These are phyloP conservation scores for Leptobrachium leishanense DNA, from an alignment of 2,113 vertebrate species.

Conservation along the genomic window DNA sequence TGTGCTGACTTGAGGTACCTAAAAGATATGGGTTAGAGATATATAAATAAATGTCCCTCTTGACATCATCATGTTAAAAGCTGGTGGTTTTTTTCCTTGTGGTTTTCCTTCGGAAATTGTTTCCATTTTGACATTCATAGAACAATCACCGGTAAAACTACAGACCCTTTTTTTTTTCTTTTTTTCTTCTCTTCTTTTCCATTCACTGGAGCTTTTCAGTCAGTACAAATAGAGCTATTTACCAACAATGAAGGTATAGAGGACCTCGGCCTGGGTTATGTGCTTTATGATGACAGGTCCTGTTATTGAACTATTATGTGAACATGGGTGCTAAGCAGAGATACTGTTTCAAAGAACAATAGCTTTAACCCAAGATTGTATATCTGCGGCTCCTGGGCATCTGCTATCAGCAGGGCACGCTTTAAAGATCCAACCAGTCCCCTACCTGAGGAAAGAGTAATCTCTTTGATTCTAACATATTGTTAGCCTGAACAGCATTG, in stretches of 20 bases:
- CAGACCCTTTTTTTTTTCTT: slow-evolving; percentile 48
- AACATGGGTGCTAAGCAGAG: slow-evolving; percentile 61
- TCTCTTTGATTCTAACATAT: background rate
- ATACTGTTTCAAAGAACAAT: slow-evolving; percentile 52
- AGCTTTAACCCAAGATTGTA: slow-evolving; percentile 52
- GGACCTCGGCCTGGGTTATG: slow-evolving; percentile 59
- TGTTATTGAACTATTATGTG: slow-evolving; percentile 73
- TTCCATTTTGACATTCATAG: slow-evolving; percentile 56
- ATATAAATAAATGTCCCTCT: background rate
- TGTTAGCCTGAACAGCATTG: background rate
- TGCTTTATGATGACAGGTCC: slow-evolving; percentile 77
- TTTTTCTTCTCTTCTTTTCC: slow-evolving; percentile 51
- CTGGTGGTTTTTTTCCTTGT: slow-evolving; percentile 29
- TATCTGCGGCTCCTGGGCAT: slow-evolving; percentile 41
- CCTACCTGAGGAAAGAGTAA: slow-evolving; percentile 7
- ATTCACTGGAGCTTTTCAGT: slow-evolving; percentile 72
- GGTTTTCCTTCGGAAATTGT: slow-evolving; percentile 51
- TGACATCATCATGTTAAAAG: slow-evolving; percentile 4
- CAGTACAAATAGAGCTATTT: slow-evolving; percentile 71
- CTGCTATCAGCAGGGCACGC: slow-evolving; percentile 31
- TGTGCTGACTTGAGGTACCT: slow-evolving; percentile 3
- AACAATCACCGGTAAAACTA: slow-evolving; percentile 61
- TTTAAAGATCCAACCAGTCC: slow-evolving; percentile 11
- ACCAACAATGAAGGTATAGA: slow-evolving; percentile 62
- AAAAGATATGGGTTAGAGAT: background rate